Base-by-base conservation (phyloP, 2,797 vertebrate genomes). In the Bradypus variegatus region DNA sequence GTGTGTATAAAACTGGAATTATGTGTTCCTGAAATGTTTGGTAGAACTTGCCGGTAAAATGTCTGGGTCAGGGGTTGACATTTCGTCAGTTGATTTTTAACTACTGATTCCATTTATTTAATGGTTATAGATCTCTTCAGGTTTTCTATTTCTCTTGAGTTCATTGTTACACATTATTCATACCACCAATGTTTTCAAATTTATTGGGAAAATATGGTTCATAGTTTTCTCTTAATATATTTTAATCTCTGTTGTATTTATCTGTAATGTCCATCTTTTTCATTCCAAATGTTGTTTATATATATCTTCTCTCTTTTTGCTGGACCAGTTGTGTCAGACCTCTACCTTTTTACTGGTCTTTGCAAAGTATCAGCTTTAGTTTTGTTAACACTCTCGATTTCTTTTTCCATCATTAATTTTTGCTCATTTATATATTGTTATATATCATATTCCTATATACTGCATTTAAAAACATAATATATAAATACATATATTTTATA, bases 11-110 rank as follows among this genome's bases (percentile, higher is more conserved):
- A 70, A 80, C 67, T 91, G 86, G 81, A 91, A 86, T 93, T 93
- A 85, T 82, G 70, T 86, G 92, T 95, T 92, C 92, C 87, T 93
- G 89, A 77, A 93, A 75, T 92, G 79, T 94, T 92, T 94, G 80
- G 81, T 94, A 92, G 85, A 89, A 92, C 70, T 81, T 93, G 55
- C 91, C 3, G 10, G 45, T 86, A 91, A 94, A 93, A 86, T 65
- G 88, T 79, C 92, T 95, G 75, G 16, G 75, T 88, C 89, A 89
- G 48, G 76, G 55, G 91, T 76, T 91, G 77, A 64, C 87, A 91
- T 95, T 95, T 93, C 55, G 48, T 87, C 77, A 65, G 88, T 73
- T 94, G 88, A 70, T 88, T 93, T 90, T 86, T 94, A 92, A 92
- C 53, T 69, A 41, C 75, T 13, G 48, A 91, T 82, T 94, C 69